Base-by-base conservation (phyloP, 2,888 invertebrate genomes). In the Eupithecia insigniata region DNA sequence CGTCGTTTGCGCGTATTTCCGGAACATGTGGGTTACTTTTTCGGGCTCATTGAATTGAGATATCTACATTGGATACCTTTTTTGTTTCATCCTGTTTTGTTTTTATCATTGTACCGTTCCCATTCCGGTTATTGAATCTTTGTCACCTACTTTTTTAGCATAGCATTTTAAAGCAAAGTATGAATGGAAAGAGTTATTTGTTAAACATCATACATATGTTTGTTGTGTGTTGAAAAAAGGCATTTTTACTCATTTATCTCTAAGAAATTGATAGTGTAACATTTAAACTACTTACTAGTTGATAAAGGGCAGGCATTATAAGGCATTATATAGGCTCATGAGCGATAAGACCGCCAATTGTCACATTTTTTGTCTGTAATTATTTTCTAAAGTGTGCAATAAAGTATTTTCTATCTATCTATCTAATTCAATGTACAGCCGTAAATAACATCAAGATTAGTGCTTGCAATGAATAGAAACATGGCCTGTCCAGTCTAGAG, bases 21-120 rank as follows among this genome's bases (percentile, higher is more conserved):
- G 71, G 36, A 76, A 79, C 74, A 76, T 76, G 76, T 76, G 76
- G 76, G 74, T 78, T 76, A 75, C 76, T 73, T 78, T 77, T 79
- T 75, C 76, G 60, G 73, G 74, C 70, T 73, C 74, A 76, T 75
- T 76, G 73, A 76, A 72, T 72, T 71, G 75, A 72, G 66, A 72
- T 74, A 72, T 69, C 69, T 75, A 73, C 61, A 74, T 77, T 68
- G 68, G 60, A 70, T 69, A 69, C 66, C 69, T 72, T 73, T 69
- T 36, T 65, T 75, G 71, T 73, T 74, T 72, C 36, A 58, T 66
- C 66, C 36, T 32, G 64, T 62, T 30, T 30, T 12, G 55, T 55
- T 55, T 51, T 51, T 62, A 32, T 64, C 64, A 64, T 39, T 64
- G 64, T 64, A 64, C 22, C 22, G 7, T 26, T 36, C 14, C 22